A percentile compares a stretch with the other conserved stretches of the same genome.
phyloP scores from a whole-genome alignment of 1,140 invertebrate genomes.

The Tribolium castaneum region DNA sequence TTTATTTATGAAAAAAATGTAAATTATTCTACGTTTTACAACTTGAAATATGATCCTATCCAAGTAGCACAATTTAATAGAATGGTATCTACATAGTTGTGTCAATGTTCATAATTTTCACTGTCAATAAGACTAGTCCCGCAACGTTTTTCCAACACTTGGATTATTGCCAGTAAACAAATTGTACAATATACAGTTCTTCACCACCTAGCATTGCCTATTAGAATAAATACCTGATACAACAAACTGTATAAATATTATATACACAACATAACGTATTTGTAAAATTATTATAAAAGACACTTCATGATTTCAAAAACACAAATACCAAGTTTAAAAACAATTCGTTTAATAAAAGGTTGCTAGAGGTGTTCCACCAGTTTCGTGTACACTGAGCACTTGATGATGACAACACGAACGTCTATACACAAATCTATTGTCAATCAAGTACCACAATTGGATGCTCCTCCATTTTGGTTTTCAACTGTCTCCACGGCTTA shows the following conservation, averaged over 20 bases:
- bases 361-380: constrained; percentile 52
- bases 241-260: constrained; percentile 38
- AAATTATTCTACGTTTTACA: constrained; percentile 57
- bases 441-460: constrained; percentile 62
- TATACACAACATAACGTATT: constrained; percentile 25
- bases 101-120: constrained; percentile 36
- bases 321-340: background rate
- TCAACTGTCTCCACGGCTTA: constrained; percentile 86
- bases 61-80: constrained; percentile 50
- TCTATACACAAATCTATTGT: constrained; percentile 41
- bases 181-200: constrained; percentile 49
- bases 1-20: constrained; percentile 59
- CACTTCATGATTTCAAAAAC: background rate
- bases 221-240: constrained; percentile 5
- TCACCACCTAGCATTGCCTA: constrained; percentile 43
- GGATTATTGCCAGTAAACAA: constrained; percentile 51
- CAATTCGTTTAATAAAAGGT: constrained; percentile 17
- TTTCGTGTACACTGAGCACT: constrained; percentile 54
- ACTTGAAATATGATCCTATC: constrained; percentile 47
- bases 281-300: constrained; percentile 7
- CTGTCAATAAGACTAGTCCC: constrained; percentile 50
- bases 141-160: constrained; percentile 46
- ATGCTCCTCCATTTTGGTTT: constrained; percentile 61
- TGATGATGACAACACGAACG: constrained; percentile 36
- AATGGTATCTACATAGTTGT: constrained; percentile 55